These are phyloP conservation scores for Polyommatus icarus DNA, from an alignment of 2,888 invertebrate genomes.

Conservation along the genomic window DNA sequence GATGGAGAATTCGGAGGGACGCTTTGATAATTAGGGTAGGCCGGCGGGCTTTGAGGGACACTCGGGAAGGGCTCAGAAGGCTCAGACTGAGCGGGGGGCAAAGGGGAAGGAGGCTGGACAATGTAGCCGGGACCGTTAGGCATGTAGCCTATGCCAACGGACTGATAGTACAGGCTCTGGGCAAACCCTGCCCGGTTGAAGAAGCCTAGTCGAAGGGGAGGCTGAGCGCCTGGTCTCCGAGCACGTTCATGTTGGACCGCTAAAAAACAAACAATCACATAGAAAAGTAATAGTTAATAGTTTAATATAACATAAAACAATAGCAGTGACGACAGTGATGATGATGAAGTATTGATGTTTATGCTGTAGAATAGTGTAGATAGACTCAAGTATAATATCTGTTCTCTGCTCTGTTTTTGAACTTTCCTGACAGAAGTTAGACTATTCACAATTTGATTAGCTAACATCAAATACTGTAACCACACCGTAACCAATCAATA, in stretches of 20 bases:
- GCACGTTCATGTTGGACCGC: constrained; percentile 96
- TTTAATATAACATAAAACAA: too few species aligned
- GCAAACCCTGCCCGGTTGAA: constrained; percentile 58
- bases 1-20: background rate
- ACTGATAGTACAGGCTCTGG: background rate
- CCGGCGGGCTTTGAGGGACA: background rate
- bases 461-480: too few species aligned
- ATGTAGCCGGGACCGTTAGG: background rate
- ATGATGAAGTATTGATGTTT: background rate
- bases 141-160: background rate
- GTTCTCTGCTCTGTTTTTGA: too few species aligned
- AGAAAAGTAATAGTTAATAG: background rate
- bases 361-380: too few species aligned
- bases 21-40: background rate
- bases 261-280: constrained; percentile 61
- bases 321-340: background rate
- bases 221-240: constrained; percentile 79
- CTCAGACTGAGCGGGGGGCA: background rate
- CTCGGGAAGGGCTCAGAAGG: background rate
- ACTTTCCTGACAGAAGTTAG: too few species aligned
- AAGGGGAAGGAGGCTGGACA: background rate
- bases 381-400: too few species aligned
- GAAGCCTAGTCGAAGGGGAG: constrained; percentile 68
- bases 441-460: too few species aligned
- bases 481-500: too few species aligned